These are phyloP conservation scores for Crotalus viridis DNA, from an alignment of 2,113 vertebrate genomes.

Conservation along the genomic window DNA sequence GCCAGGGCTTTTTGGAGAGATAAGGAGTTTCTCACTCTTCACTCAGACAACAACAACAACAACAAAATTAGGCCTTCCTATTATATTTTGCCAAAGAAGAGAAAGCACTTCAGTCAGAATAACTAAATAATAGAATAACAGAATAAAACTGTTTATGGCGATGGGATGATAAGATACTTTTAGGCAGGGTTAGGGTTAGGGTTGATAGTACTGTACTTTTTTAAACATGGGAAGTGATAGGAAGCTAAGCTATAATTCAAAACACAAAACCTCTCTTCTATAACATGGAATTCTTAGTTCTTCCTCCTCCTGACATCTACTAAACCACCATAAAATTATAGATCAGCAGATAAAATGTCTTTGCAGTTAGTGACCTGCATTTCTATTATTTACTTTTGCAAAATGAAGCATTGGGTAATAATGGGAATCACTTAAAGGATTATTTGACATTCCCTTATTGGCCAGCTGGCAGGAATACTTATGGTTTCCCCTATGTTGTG, in stretches of 20 bases:
- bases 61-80: neutral
- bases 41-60: neutral
- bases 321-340: neutral
- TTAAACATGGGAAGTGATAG: neutral
- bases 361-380: neutral
- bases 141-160: neutral
- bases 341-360: neutral
- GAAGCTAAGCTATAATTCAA: neutral
- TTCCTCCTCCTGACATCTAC: neutral
- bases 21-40: neutral
- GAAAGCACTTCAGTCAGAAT: neutral
- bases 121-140: neutral
- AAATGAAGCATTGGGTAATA: neutral
- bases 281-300: neutral
- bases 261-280: neutral
- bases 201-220: neutral
- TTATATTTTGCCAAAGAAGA: neutral
- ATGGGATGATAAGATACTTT: neutral
- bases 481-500: neutral
- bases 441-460: neutral
- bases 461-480: neutral
- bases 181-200: neutral
- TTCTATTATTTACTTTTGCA: neutral
- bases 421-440: neutral
- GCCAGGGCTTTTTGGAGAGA: neutral